A percentile compares a stretch with the other conserved stretches of the same genome.
Conservation (phyloP, 2,113 vertebrate genomes). For the Alectura lathami region DNA sequence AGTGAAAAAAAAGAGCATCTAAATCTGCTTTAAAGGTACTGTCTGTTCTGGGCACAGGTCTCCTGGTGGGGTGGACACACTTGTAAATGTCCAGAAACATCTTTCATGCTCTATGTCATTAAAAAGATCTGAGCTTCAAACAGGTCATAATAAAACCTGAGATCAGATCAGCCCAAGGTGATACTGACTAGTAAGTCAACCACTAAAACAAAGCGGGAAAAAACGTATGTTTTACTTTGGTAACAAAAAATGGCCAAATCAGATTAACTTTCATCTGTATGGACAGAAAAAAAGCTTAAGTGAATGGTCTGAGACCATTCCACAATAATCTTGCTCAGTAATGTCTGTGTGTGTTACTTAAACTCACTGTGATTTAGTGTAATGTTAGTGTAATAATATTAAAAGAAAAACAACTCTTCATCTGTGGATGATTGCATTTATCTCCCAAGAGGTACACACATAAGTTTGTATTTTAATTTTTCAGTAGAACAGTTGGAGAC, state of each 20-base stretch:
- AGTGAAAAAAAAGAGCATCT: not conserved
- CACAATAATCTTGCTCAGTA: not conserved
- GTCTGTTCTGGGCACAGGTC: fast-evolving
- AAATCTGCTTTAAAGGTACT: not conserved
- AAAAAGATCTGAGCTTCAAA: not conserved
- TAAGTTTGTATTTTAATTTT: not conserved
- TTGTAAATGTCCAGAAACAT: not conserved
- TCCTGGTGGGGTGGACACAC: not conserved
- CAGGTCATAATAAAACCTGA: not conserved
- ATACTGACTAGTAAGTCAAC: not conserved
- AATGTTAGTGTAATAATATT: not conserved
- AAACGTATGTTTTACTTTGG: not conserved
- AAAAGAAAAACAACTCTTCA: not conserved
- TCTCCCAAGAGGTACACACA: not conserved
- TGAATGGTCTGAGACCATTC: not conserved
- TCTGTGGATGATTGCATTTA: not conserved
- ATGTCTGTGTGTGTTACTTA: not conserved
- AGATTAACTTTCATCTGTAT: not conserved
- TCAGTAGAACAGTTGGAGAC: not conserved
- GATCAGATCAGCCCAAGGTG: not conserved
- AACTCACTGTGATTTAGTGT: not conserved
- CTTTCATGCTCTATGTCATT: not conserved
- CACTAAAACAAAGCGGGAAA: not conserved
- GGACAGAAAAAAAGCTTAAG: not conserved
- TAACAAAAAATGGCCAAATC: not conserved